These are phyloP conservation scores for Drosophila azteca DNA, from an alignment of 1,140 invertebrate genomes.

Conservation along the genomic window DNA sequence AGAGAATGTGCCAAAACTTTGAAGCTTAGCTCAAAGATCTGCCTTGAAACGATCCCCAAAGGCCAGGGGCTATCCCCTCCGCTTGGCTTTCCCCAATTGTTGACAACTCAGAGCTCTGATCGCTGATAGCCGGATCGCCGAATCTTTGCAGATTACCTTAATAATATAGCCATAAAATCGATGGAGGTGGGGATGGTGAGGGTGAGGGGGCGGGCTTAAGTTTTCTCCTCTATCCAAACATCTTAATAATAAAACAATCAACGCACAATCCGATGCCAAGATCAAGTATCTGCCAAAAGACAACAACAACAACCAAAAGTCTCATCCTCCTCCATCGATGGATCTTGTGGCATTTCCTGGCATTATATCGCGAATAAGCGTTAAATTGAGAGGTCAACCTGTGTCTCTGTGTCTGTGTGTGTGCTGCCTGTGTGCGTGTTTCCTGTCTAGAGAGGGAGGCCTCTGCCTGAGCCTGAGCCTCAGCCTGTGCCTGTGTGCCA, in stretches of 20 bases:
- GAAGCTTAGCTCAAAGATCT: no score
- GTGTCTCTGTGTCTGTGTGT: constrained; percentile 23
- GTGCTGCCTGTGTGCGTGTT: constrained; percentile 36
- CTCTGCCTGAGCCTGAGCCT: constrained; percentile 54
- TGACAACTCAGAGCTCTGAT: constrained; percentile 20
- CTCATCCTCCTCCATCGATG: constrained; percentile 17
- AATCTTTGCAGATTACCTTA: constrained; percentile 65
- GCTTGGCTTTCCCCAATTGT: constrained; percentile 3
- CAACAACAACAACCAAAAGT: constrained; percentile 44
- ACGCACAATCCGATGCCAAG: constrained; percentile 75
- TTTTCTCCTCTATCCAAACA: constrained; percentile 61
- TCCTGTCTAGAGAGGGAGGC: constrained; percentile 51
- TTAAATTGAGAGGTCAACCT: constrained; percentile 77
- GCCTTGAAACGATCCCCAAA: no score
- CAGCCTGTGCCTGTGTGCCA: constrained; percentile 75
- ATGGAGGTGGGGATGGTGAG: background rate
- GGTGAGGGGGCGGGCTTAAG: constrained; percentile 1
- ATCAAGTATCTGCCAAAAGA: constrained; percentile 77
- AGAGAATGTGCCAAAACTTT: no score
- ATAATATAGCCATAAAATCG: constrained; percentile 72
- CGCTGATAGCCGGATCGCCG: constrained; percentile 36
- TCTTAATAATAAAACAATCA: constrained; percentile 82
- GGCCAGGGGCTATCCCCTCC: no score
- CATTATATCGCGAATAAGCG: constrained; percentile 63
- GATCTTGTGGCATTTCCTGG: constrained; percentile 71